Percentiles rank a stretch among this genome's conserved stretches.
Conservation (phyloP, 37 sponge, comb jelly and placozoan genomes). For the Oopsacas minuta region DNA sequence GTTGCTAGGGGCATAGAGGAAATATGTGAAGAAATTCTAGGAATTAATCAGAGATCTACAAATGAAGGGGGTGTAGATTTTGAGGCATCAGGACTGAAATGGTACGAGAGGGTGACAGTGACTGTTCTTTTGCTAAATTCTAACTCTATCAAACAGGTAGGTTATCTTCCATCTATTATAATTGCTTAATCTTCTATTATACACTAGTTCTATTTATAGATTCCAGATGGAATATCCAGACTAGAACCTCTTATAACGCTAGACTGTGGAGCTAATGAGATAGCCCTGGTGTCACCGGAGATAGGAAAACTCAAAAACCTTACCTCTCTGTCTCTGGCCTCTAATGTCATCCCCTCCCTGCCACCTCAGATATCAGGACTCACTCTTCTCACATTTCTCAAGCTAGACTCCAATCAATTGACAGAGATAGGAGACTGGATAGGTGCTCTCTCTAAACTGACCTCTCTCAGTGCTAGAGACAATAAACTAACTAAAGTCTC, state of each 20-base stretch:
- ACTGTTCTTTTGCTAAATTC: not conserved
- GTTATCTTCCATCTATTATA: not conserved
- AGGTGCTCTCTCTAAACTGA: not conserved
- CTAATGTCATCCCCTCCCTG: not conserved
- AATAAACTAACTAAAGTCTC: not conserved
- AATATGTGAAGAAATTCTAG: not conserved
- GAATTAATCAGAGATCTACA: not conserved
- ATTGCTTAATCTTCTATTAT: no score
- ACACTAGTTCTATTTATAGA: not conserved
- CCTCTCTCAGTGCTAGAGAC: not conserved
- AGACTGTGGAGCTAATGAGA: constrained; percentile 1
- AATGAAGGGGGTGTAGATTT: not conserved
- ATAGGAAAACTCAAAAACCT: not conserved
- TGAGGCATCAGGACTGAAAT: not conserved
- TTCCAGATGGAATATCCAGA: not conserved
- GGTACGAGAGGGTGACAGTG: not conserved
- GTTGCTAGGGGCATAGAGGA: not conserved
- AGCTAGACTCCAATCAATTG: constrained; percentile 5
- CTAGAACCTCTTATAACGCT: not conserved
- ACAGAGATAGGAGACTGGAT: constrained; percentile 9
- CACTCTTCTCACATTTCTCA: not conserved
- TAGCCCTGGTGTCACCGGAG: not conserved
- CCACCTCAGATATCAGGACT: not conserved
- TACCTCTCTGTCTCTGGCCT: not conserved
- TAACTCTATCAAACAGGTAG: not conserved